These are phyloP conservation scores for Augiades crinisus DNA, from an alignment of 2,888 invertebrate species.

Conservation along the genomic window DNA sequence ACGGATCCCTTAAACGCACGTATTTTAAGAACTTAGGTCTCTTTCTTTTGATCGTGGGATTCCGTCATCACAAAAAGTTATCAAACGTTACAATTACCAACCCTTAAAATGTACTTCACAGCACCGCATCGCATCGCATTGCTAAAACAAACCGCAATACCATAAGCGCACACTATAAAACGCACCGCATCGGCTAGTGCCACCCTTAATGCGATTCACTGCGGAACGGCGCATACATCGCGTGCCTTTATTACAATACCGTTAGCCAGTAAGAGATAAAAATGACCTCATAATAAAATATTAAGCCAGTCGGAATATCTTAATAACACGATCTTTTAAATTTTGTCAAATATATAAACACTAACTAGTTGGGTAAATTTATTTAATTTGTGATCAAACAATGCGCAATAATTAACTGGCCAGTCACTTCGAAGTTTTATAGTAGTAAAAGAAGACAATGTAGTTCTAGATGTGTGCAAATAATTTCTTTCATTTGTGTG, in stretches of 20 bases:
- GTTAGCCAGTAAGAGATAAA: not conserved
- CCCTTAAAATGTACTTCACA: too few species aligned
- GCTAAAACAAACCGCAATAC: too few species aligned
- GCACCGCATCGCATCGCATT: too few species aligned
- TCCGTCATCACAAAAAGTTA: too few species aligned
- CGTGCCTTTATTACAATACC: not conserved
- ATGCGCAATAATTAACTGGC: slow-evolving; percentile 3
- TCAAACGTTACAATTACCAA: too few species aligned
- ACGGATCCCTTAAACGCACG: not conserved
- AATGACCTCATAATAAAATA: not conserved
- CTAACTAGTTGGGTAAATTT: not conserved
- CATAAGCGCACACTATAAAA: too few species aligned
- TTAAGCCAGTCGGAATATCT: too few species aligned
- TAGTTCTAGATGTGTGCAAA: not conserved
- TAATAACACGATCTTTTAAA: not conserved
- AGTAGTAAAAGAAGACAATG: too few species aligned
- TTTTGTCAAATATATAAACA: not conserved
- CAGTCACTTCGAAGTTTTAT: not conserved
- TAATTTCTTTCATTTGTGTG: not conserved
- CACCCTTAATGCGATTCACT: too few species aligned
- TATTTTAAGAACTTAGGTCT: too few species aligned
- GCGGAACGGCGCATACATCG: not conserved
- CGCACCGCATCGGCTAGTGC: too few species aligned
- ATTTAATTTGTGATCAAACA: not conserved
- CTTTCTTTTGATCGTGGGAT: too few species aligned